phyloP scores from a whole-genome alignment of 2,888 invertebrate genomes.

The Shargacucullia verbasci region DNA sequence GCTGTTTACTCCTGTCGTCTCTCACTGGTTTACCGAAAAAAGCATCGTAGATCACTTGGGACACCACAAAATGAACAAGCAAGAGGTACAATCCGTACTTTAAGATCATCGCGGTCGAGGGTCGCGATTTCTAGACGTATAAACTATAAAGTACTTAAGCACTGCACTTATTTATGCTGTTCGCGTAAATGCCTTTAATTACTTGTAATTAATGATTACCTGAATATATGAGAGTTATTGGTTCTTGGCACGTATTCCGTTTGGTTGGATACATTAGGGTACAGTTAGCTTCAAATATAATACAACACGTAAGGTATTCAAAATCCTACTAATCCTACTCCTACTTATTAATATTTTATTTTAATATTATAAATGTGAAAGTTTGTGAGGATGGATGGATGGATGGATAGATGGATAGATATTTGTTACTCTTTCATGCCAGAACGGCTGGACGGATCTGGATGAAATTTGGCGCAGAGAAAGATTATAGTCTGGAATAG shows the following conservation, averaged over 20 bases:
- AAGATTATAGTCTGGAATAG: no score
- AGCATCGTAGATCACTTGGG: slow-evolving; percentile 41
- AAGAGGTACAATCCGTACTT: slow-evolving; percentile 22
- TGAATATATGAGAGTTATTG: neutral
- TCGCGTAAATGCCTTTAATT: neutral
- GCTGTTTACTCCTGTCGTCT: slow-evolving; percentile 18
- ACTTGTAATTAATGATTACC: slow-evolving; percentile 2
- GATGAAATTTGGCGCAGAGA: no score
- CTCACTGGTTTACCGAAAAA: slow-evolving; percentile 39
- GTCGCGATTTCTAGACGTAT: slow-evolving; percentile 11
- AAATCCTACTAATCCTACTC: no score
- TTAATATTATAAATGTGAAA: no score
- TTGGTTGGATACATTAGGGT: no score
- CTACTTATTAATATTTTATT: no score
- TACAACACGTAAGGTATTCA: no score
- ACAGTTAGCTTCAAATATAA: no score
- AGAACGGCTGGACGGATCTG: no score
- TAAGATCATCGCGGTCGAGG: slow-evolving; percentile 22
- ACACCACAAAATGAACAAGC: slow-evolving; percentile 24
- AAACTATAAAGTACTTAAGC: neutral
- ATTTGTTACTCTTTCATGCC: no score
- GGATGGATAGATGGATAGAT: no score
- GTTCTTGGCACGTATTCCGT: neutral
- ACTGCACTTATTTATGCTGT: slow-evolving; percentile 29
- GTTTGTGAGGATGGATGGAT: no score